Evolutionary conservation across 2,113 vertebrate genomes (phyloP).

Genomic region (Orycteropus afer): DNA sequence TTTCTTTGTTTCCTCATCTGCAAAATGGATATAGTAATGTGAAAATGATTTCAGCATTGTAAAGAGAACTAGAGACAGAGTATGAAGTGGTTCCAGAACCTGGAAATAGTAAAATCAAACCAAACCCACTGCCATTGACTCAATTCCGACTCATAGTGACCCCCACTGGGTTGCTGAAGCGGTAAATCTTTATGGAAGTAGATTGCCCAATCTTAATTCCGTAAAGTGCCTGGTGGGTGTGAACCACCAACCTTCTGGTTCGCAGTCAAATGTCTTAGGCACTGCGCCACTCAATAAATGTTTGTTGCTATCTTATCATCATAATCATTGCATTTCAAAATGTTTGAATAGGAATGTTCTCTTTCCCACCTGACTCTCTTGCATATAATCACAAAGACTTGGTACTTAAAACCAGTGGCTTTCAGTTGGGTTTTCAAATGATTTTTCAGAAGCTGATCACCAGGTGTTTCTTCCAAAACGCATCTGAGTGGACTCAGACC

Average conservation of each 20-base stretch:
- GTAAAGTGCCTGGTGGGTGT: too few species aligned
- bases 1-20: neutral
- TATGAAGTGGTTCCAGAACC: neutral
- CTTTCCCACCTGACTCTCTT: neutral
- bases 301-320: neutral
- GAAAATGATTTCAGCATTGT: neutral
- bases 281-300: neutral
- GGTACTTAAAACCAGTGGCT: neutral
- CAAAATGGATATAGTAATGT: neutral
- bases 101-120: too few species aligned
- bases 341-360: neutral
- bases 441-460: neutral
- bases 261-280: too few species aligned
- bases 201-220: too few species aligned
- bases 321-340: neutral
- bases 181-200: too few species aligned
- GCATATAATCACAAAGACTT: neutral
- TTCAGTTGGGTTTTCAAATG: too few species aligned
- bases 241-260: too few species aligned
- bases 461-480: neutral
- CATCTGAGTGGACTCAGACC: neutral
- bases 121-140: too few species aligned
- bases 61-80: neutral
- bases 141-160: too few species aligned
- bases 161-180: too few species aligned